These are phyloP conservation scores for Danio choprae DNA, from an alignment of 2,797 vertebrate genomes.

Conservation along the genomic window DNA sequence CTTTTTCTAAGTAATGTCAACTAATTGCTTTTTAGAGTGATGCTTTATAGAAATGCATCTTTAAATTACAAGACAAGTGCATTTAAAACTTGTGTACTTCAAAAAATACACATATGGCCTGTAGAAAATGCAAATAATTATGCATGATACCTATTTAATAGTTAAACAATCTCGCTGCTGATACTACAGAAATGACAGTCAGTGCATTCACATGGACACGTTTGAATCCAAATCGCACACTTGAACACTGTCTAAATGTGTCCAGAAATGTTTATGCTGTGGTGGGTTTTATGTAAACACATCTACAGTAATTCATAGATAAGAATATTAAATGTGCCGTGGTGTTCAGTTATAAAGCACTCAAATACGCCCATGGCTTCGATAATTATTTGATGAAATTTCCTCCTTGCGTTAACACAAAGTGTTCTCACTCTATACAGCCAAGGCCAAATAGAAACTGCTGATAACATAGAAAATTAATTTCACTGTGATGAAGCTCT, in stretches of 20 bases:
- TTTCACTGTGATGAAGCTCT: constrained; percentile 29
- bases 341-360: constrained; percentile 29
- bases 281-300: constrained; percentile 25
- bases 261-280: constrained; percentile 5
- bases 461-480: constrained; percentile 36
- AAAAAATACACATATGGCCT: neutral
- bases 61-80: neutral
- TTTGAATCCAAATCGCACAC: constrained; percentile 20
- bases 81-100: neutral
- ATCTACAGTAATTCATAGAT: constrained; percentile 44
- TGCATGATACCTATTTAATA: neutral
- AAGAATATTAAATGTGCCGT: constrained; percentile 25
- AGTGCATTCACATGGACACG: neutral
- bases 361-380: constrained; percentile 23
- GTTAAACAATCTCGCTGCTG: neutral
- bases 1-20: no score
- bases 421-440: constrained; percentile 19
- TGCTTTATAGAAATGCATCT: no score
- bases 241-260: neutral
- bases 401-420: constrained; percentile 40
- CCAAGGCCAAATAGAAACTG: neutral
- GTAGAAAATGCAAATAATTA: neutral
- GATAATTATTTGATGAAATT: constrained; percentile 41
- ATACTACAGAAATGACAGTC: constrained; percentile 6
- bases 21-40: no score